A percentile compares a stretch with the other conserved stretches of the same genome.
Evolutionary conservation across 2,113 vertebrate species (phyloP).

Genomic region (Camelus bactrianus): DNA sequence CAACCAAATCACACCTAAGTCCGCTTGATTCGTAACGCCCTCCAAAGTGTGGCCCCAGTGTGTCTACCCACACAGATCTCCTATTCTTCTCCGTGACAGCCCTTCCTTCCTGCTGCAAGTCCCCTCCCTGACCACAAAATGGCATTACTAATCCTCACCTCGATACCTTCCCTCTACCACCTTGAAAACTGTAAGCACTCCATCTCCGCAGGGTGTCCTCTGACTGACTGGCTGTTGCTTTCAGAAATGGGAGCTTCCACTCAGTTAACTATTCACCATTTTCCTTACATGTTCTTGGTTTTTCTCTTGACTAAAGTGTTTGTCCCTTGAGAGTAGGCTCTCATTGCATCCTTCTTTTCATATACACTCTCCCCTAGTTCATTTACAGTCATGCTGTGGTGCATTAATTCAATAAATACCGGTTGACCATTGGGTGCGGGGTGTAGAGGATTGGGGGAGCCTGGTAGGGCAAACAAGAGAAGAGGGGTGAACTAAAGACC

Average conservation of each 20-base stretch:
- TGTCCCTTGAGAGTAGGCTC: not conserved
- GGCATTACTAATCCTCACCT: not conserved
- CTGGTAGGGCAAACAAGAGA: too few relatives aligned
- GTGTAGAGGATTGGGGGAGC: not conserved
- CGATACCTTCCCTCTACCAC: not conserved
- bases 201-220: not conserved
- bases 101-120: not conserved
- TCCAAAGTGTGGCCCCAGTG: not conserved
- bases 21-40: not conserved
- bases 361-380: not conserved
- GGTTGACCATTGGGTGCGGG: not conserved
- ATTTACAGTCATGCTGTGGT: not conserved
- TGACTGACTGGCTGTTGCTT: not conserved
- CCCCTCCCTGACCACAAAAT: conserved; percentile 11
- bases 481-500: not conserved
- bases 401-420: not conserved
- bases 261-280: not conserved
- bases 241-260: not conserved
- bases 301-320: not conserved
- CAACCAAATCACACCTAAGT: not conserved
- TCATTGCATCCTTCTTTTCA: not conserved
- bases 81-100: not conserved
- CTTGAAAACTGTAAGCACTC: not conserved
- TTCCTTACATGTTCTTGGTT: not conserved
- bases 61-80: not conserved